A percentile compares a stretch with the other conserved stretches of the same genome.
Evolutionary conservation across 2,797 vertebrate species (phyloP).

Genomic region (Coranthus polyacanthus): DNA sequence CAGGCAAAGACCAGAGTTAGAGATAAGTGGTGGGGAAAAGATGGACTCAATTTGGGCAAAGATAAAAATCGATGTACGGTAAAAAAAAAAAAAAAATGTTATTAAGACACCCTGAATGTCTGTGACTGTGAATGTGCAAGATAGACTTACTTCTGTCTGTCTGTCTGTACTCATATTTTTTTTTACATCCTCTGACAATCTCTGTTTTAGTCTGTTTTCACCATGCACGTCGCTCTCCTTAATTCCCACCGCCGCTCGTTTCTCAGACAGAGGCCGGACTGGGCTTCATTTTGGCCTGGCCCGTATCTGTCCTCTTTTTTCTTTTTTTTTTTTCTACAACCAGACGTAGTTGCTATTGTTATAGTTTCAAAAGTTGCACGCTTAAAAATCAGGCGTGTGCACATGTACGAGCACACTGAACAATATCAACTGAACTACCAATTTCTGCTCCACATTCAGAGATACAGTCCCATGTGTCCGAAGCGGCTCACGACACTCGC

Average conservation of each 20-base stretch:
- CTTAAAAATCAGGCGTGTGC: too few species aligned
- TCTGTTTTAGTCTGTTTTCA: constrained; percentile 24
- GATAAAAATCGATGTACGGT: constrained; percentile 72
- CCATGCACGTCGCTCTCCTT: constrained; percentile 1
- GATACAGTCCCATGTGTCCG: too few species aligned
- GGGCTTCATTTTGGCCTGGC: constrained; percentile 27
- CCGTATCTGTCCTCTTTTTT: constrained; percentile 21
- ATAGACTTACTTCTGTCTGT: constrained; percentile 18
- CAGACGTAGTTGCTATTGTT: background rate
- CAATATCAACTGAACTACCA: too few species aligned
- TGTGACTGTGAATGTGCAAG: constrained; percentile 26
- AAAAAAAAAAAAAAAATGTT: constrained; percentile 70
- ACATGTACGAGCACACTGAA: too few species aligned
- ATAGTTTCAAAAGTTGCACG: background rate
- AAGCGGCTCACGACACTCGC: too few species aligned
- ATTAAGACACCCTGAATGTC: constrained; percentile 57
- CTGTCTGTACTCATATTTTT: constrained; percentile 19
- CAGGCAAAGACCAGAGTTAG: constrained; percentile 72
- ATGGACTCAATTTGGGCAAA: constrained; percentile 73
- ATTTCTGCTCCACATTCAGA: too few species aligned
- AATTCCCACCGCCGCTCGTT: constrained; percentile 2
- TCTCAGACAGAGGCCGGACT: constrained; percentile 14
- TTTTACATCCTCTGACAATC: constrained; percentile 31
- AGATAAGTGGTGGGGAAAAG: constrained; percentile 77
- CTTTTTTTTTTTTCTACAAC: constrained; percentile 10